Conservation (phyloP, 2,113 vertebrate genomes). For the Capricornis sumatraensis region DNA sequence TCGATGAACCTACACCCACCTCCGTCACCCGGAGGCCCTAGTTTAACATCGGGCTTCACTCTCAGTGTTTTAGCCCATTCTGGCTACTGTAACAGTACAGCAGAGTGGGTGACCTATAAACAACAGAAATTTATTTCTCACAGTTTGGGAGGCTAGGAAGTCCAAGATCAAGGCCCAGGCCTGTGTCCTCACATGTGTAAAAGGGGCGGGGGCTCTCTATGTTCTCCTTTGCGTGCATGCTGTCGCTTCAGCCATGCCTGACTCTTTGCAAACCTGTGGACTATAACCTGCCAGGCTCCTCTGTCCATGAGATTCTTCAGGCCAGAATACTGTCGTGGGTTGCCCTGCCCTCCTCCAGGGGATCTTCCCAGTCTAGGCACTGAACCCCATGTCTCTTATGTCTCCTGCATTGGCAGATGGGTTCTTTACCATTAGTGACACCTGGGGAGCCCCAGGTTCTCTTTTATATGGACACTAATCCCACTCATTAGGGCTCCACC, state of each 20-base stretch:
- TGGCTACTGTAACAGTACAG: background rate
- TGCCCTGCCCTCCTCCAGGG: background rate
- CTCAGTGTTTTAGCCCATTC: background rate
- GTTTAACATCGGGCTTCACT: background rate
- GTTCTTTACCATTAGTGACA: background rate
- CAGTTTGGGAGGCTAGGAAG: background rate
- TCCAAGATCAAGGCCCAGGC: background rate
- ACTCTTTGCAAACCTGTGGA: background rate
- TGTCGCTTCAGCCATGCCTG: background rate
- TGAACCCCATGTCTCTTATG: background rate
- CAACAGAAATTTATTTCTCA: background rate
- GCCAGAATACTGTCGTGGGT: background rate
- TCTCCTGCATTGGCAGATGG: background rate
- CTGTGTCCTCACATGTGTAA: background rate
- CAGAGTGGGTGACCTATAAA: background rate
- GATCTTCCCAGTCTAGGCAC: background rate
- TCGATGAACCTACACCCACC: background rate
- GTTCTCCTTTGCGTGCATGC: background rate
- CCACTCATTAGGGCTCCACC: background rate
- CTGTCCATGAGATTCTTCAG: background rate
- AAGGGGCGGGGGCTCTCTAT: background rate
- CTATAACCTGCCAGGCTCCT: background rate
- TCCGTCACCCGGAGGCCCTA: background rate
- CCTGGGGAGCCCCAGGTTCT: background rate
- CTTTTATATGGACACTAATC: background rate